These are phyloP conservation scores for Nixonia krombeini DNA, from an alignment of 1,140 invertebrate species.

Conservation along the genomic window DNA sequence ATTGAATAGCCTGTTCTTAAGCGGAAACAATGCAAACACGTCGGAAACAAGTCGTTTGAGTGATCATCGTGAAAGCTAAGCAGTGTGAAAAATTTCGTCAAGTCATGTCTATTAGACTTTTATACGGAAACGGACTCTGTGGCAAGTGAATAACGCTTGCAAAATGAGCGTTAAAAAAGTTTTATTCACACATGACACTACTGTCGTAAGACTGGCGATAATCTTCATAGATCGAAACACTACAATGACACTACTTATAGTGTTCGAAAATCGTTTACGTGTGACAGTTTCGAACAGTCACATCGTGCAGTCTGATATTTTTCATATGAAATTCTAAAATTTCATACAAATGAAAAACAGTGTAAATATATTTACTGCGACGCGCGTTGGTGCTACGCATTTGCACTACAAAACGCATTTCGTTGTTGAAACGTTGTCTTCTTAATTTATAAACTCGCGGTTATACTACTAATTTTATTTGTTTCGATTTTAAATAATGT, in stretches of 20 bases:
- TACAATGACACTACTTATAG: too few relatives aligned
- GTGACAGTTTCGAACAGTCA: too few relatives aligned
- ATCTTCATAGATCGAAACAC: too few relatives aligned
- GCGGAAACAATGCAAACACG: conserved; percentile 55
- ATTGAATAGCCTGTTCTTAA: conserved; percentile 63
- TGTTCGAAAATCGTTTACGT: too few relatives aligned
- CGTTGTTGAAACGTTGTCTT: neutral
- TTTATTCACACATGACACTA: neutral
- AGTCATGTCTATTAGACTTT: neutral
- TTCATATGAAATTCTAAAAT: neutral
- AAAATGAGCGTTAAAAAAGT: neutral
- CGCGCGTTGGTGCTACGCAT: neutral
- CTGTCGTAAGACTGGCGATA: too few relatives aligned
- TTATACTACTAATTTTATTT: neutral
- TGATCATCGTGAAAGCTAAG: conserved; percentile 68
- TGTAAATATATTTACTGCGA: neutral
- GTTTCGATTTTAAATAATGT: too few relatives aligned
- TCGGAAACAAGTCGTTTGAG: conserved; percentile 61
- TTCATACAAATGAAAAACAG: neutral
- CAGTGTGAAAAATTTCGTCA: conserved; percentile 23
- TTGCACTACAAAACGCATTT: neutral
- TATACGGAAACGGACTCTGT: neutral
- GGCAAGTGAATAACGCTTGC: neutral
- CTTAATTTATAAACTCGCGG: neutral
- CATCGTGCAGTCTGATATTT: neutral